These are phyloP conservation scores for Mesembrinibis cayennensis DNA, from an alignment of 2,113 vertebrate genomes.

Conservation along the genomic window DNA sequence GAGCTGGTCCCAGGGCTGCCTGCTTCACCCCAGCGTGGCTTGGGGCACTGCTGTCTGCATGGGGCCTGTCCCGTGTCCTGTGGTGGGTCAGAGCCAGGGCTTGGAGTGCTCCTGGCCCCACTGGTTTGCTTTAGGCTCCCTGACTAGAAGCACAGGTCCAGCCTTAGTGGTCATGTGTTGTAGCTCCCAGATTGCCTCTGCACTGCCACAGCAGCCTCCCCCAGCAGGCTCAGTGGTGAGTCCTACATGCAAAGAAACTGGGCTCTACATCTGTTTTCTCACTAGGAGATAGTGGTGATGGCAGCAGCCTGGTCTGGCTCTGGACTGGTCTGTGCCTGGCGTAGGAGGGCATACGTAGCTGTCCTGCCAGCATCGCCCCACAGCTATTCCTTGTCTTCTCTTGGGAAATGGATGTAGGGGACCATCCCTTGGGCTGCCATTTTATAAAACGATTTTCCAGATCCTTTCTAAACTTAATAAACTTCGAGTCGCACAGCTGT, in stretches of 20 bases:
- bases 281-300: not conserved
- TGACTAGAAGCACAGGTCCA: not conserved
- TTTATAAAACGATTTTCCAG: not conserved
- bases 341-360: accelerated
- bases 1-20: not conserved
- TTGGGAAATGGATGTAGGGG: not conserved
- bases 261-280: not conserved
- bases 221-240: accelerated
- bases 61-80: accelerated
- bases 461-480: not conserved
- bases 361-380: not conserved
- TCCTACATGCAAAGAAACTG: not conserved
- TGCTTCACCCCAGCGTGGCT: not conserved
- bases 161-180: accelerated
- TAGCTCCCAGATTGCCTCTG: not conserved
- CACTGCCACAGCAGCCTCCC: not conserved
- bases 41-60: not conserved
- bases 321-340: accelerated
- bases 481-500: not conserved
- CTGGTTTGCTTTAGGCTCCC: not conserved
- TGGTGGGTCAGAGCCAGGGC: not conserved
- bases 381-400: not conserved
- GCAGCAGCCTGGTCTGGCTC: not conserved
- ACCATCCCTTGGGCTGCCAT: not conserved
- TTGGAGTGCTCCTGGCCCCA: accelerated